A percentile compares a stretch with the other conserved stretches of the same genome.
Evolutionary conservation across 2,888 invertebrate species (phyloP).

Genomic region (Tetheella fluctuosa): DNA sequence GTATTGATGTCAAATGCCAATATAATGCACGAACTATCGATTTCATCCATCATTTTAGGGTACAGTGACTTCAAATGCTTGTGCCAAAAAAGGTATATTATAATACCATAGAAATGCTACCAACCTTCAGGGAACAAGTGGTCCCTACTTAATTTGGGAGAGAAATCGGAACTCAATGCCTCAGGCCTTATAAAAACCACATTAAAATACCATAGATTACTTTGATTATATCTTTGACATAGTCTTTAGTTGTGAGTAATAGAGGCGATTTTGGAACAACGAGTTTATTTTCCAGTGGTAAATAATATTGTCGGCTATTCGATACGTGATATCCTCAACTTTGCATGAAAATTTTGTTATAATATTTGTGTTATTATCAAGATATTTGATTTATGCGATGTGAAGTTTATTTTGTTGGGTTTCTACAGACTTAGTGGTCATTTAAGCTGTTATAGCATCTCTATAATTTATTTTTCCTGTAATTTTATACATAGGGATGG

Average conservation of each 20-base stretch:
- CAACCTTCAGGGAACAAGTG: constrained; percentile 52
- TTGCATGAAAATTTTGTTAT: constrained; percentile 35
- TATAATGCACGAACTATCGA: constrained; percentile 1
- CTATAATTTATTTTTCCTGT: too few relatives aligned
- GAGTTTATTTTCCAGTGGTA: not conserved
- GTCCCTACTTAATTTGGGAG: constrained; percentile 64
- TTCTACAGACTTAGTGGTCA: not conserved
- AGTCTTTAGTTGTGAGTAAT: not conserved
- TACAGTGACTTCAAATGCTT: not conserved
- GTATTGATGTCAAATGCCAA: too few relatives aligned
- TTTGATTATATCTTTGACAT: not conserved
- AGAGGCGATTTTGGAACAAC: not conserved
- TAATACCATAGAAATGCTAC: constrained; percentile 24
- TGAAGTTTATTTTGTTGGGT: not conserved
- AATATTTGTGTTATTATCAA: constrained; percentile 22
- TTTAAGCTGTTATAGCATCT: not conserved
- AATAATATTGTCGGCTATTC: not conserved
- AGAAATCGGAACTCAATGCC: constrained; percentile 56
- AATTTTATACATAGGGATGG: too few relatives aligned
- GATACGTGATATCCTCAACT: constrained; percentile 37
- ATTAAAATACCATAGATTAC: not conserved
- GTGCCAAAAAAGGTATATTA: constrained; percentile 33
- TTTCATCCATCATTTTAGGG: not conserved
- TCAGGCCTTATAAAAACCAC: constrained; percentile 23
- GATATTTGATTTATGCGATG: constrained; percentile 19